Conservation (phyloP, 2,113 vertebrate species). For the Copsychus sechellarum region DNA sequence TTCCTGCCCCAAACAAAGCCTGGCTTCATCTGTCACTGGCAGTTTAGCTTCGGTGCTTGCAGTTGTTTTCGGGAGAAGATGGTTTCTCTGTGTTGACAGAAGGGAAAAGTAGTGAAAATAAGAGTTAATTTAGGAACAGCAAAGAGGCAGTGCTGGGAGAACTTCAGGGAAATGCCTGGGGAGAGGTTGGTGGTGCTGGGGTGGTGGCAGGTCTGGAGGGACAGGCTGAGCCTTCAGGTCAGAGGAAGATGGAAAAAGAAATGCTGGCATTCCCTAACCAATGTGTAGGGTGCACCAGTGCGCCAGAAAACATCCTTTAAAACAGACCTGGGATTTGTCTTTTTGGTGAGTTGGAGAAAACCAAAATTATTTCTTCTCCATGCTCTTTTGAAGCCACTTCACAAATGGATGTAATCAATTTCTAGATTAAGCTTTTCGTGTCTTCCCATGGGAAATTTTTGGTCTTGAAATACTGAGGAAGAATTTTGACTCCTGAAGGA, state of each 20-base stretch:
- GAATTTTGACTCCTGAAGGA: background rate
- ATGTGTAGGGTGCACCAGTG: accelerated
- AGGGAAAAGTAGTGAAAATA: background rate
- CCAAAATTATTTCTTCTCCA: background rate
- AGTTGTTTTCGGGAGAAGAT: background rate
- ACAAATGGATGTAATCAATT: background rate
- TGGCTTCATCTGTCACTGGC: background rate
- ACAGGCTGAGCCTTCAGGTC: background rate
- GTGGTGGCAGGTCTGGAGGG: background rate
- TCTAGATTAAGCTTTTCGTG: background rate
- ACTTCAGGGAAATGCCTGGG: background rate
- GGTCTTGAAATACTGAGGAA: background rate
- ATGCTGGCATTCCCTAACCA: background rate
- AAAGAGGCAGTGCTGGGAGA: background rate
- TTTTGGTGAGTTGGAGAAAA: background rate
- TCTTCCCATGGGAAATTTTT: background rate
- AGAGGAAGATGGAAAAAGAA: background rate
- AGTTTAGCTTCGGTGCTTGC: background rate
- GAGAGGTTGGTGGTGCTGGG: background rate
- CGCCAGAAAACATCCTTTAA: background rate
- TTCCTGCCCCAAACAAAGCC: background rate
- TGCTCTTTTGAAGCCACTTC: background rate
- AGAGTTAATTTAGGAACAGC: background rate
- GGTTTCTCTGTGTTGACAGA: background rate
- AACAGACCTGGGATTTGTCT: background rate